phyloP scores from a whole-genome alignment of 2,888 invertebrate species.

The Trachelus tabidus region DNA sequence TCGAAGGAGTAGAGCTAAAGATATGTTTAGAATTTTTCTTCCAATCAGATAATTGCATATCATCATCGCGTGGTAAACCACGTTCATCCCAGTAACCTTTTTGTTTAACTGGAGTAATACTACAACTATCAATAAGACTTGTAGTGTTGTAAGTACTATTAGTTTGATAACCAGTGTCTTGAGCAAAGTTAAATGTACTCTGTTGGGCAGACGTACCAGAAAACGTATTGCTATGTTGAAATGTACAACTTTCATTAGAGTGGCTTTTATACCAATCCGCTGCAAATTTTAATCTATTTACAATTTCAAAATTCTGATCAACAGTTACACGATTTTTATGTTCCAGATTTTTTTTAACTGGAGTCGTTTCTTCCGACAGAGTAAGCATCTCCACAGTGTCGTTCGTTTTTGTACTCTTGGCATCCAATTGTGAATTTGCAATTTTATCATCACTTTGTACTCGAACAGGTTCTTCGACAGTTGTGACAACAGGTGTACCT shows the following conservation, averaged over 20 bases:
- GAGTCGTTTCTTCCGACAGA: conserved; percentile 29
- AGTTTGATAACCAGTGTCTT: conserved; percentile 62
- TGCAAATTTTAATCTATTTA: conserved; percentile 26
- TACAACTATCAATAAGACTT: conserved; percentile 43
- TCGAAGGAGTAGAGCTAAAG: conserved; percentile 60
- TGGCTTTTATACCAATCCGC: conserved; percentile 38
- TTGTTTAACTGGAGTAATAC: conserved; percentile 38
- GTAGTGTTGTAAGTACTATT: conserved; percentile 50
- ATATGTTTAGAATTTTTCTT: conserved; percentile 50
- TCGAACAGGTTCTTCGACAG: background rate
- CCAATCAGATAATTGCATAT: conserved; percentile 49
- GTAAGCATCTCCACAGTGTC: conserved; percentile 34
- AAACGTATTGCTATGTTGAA: conserved; percentile 41
- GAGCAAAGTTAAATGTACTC: conserved; percentile 44
- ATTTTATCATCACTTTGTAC: background rate
- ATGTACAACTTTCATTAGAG: conserved; percentile 40
- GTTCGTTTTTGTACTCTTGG: background rate
- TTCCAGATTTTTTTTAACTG: conserved; percentile 26
- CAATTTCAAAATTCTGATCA: background rate
- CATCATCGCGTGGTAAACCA: conserved; percentile 41
- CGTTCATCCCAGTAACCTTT: conserved; percentile 43
- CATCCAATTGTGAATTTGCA: background rate
- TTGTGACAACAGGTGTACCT: background rate
- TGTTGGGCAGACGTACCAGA: conserved; percentile 46
- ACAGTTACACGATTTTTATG: conserved; percentile 15